A percentile compares a stretch with the other conserved stretches of the same genome.
Evolutionary conservation across 2,888 invertebrate genomes (phyloP).

Genomic region (Therioaphis trifolii): DNA sequence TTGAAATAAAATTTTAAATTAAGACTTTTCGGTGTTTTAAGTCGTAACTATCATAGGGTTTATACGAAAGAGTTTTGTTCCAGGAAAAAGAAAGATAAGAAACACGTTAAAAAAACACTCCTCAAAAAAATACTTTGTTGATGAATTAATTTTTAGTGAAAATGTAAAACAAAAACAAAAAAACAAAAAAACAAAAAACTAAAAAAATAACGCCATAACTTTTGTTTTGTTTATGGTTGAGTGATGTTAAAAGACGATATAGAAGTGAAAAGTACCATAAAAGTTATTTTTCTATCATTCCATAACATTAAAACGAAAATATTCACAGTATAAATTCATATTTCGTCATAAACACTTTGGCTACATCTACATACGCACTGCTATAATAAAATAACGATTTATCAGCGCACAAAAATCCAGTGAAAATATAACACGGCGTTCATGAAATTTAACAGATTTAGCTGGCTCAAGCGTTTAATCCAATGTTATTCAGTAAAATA

Average conservation of each 20-base stretch:
- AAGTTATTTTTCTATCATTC: slow-evolving; percentile 27
- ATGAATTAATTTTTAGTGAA: slow-evolving; percentile 45
- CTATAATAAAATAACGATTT: neutral
- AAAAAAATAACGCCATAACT: slow-evolving; percentile 4
- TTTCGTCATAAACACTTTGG: slow-evolving; percentile 1
- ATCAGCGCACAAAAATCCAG: neutral
- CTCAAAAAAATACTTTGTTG: slow-evolving; percentile 28
- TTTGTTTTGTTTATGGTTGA: slow-evolving; percentile 33
- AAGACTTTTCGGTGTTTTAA: slow-evolving; percentile 20
- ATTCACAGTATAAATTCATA: neutral
- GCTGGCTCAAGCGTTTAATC: too few relatives aligned
- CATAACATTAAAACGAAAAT: neutral
- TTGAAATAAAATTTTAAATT: slow-evolving; percentile 5
- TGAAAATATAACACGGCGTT: neutral
- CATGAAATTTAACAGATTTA: too few relatives aligned
- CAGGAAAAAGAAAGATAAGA: slow-evolving; percentile 29
- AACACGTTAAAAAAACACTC: slow-evolving; percentile 10
- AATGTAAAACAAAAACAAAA: neutral
- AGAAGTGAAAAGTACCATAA: slow-evolving; percentile 21
- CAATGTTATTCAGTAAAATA: too few relatives aligned
- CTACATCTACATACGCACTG: neutral
- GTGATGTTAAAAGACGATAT: neutral
- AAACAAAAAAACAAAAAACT: too few relatives aligned
- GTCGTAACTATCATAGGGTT: slow-evolving; percentile 27
- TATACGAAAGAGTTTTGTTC: neutral